A percentile compares a stretch with the other conserved stretches of the same genome.
phyloP scores from a whole-genome alignment of 2,888 invertebrate genomes.

The Stenoptilia bipunctidactyla region DNA sequence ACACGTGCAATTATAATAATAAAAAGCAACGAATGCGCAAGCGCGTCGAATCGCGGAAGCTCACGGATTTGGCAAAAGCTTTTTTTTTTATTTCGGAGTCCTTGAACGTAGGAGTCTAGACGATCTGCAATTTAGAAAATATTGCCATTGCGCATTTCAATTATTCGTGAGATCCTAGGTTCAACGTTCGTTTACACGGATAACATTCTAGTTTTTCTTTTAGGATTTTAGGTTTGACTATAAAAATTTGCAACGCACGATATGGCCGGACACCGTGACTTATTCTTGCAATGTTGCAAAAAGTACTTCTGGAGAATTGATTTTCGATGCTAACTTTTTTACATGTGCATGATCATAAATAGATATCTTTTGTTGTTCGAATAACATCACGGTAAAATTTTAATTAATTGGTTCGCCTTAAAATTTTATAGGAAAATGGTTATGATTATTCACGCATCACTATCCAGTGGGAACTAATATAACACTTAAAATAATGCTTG shows the following conservation, averaged over 20 bases:
- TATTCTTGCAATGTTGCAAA: slow-evolving; percentile 54
- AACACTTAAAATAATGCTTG: not conserved
- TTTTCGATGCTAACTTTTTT: slow-evolving; percentile 37
- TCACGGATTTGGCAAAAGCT: slow-evolving; percentile 25
- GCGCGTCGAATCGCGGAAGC: slow-evolving; percentile 38
- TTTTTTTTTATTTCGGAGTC: slow-evolving; percentile 37
- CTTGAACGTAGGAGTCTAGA: slow-evolving; percentile 58
- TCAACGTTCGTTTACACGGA: slow-evolving; percentile 40
- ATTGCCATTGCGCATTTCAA: slow-evolving; percentile 59
- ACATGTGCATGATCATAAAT: slow-evolving; percentile 1
- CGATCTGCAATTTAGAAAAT: slow-evolving; percentile 54
- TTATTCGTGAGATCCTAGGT: slow-evolving; percentile 51
- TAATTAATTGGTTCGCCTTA: slow-evolving; percentile 25
- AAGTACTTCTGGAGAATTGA: slow-evolving; percentile 32
- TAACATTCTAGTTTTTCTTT: not conserved
- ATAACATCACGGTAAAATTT: slow-evolving; percentile 12
- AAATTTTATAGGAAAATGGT: slow-evolving; percentile 18
- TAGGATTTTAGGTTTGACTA: slow-evolving; percentile 8
- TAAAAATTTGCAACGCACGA: slow-evolving; percentile 55
- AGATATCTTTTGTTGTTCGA: slow-evolving; percentile 2
- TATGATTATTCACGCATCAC: slow-evolving; percentile 19
- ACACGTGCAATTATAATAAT: slow-evolving; percentile 29
- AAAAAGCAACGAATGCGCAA: slow-evolving; percentile 25
- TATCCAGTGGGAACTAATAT: slow-evolving; percentile 6
- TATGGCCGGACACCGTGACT: slow-evolving; percentile 32